A percentile compares a stretch with the other conserved stretches of the same genome.
Evolutionary conservation across 2,113 vertebrate genomes (phyloP).

Genomic region (Clinocottus analis): DNA sequence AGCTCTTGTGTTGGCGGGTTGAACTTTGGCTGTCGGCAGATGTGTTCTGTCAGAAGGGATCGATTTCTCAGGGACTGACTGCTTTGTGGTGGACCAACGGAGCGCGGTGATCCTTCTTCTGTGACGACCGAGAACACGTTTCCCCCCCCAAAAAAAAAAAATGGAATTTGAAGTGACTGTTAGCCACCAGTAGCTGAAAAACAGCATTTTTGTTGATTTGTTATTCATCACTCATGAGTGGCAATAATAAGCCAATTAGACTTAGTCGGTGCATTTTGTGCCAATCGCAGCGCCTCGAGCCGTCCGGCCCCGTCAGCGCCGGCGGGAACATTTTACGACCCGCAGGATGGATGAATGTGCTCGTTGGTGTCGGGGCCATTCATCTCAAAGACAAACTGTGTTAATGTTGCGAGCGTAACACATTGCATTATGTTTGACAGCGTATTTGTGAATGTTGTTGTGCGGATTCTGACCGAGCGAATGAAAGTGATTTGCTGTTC

Average conservation of each 20-base stretch:
- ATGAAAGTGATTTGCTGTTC: constrained; percentile 4
- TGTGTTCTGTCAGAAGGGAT: constrained; percentile 4
- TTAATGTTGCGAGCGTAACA: not conserved
- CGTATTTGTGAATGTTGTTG: constrained; percentile 14
- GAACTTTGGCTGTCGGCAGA: constrained; percentile 5
- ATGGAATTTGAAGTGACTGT: constrained; percentile 11
- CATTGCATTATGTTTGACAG: constrained; percentile 5
- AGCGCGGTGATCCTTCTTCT: constrained; percentile 18
- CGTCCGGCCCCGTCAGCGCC: constrained; percentile 16
- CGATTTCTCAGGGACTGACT: constrained; percentile 28
- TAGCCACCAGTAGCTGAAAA: not conserved
- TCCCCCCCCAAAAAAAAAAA: no score
- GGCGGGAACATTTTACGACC: constrained; percentile 12
- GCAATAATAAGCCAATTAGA: constrained; percentile 24
- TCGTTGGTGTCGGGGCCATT: constrained; percentile 5
- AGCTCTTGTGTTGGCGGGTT: not conserved
- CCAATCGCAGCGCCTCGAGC: not conserved
- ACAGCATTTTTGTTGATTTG: constrained; percentile 2
- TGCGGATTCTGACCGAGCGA: constrained; percentile 7
- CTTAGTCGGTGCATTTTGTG: constrained; percentile 4
- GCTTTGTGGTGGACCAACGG: constrained; percentile 21
- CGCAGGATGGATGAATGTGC: constrained; percentile 6
- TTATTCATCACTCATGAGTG: not conserved
- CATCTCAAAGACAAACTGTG: constrained; percentile 38
- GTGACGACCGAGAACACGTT: not conserved